These are phyloP conservation scores for Xylota sylvarum DNA, from an alignment of 2,888 invertebrate species.

Conservation along the genomic window DNA sequence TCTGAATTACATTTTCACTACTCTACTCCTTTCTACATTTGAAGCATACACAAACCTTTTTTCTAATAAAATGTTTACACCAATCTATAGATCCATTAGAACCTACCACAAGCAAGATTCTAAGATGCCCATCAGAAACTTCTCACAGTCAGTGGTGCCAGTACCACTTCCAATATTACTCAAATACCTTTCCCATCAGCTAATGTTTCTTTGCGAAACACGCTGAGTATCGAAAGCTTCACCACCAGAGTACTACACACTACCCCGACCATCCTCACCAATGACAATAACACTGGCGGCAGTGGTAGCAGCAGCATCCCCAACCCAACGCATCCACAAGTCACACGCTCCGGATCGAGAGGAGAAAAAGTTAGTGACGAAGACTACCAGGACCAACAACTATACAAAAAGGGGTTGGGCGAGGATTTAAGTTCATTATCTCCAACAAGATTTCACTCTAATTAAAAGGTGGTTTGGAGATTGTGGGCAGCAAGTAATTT, in stretches of 20 bases:
- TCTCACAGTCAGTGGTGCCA: slow-evolving; percentile 4
- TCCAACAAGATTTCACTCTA: slow-evolving; percentile 79
- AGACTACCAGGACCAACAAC: slow-evolving; percentile 3
- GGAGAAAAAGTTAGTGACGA: slow-evolving; percentile 17
- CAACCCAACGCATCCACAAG: neutral
- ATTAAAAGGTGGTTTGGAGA: slow-evolving; percentile 80
- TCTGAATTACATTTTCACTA: too few relatives aligned
- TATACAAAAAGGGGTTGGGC: slow-evolving; percentile 36
- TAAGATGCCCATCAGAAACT: slow-evolving; percentile 5
- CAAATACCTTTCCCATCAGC: slow-evolving; percentile 15
- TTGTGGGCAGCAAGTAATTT: slow-evolving; percentile 80
- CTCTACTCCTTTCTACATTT: neutral
- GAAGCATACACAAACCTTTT: neutral
- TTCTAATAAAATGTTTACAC: neutral
- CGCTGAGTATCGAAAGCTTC: slow-evolving; percentile 3
- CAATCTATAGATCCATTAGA: neutral
- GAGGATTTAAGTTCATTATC: slow-evolving; percentile 80
- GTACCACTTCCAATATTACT: slow-evolving; percentile 27
- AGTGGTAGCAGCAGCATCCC: neutral
- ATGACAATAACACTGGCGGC: slow-evolving; percentile 23
- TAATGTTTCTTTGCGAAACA: slow-evolving; percentile 11
- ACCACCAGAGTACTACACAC: neutral
- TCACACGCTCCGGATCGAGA: slow-evolving; percentile 19
- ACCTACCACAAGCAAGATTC: slow-evolving; percentile 2
- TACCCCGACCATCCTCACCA: neutral